Evolutionary conservation across 2,888 invertebrate species (phyloP).

Genomic region (Leptodirus hochenwartii): DNA sequence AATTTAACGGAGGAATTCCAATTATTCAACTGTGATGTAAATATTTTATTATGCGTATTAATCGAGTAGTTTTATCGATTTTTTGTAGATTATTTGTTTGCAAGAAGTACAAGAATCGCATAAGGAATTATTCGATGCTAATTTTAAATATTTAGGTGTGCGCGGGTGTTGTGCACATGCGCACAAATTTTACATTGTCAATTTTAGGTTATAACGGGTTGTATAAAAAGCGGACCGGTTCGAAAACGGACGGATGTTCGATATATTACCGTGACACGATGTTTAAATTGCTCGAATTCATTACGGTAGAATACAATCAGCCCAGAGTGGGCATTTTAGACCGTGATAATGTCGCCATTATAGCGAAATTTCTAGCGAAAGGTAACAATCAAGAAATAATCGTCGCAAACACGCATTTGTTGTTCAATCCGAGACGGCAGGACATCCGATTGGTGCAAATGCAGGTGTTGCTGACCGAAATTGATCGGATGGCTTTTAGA

Average conservation of each 20-base stretch:
- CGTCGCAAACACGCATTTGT: conserved; percentile 83
- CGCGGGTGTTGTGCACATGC: not conserved
- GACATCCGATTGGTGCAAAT: conserved; percentile 84
- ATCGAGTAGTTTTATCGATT: conserved; percentile 1
- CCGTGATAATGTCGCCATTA: conserved; percentile 74
- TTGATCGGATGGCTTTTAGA: conserved; percentile 55
- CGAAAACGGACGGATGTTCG: conserved; percentile 76
- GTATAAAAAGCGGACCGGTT: conserved; percentile 70
- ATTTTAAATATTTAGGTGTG: conserved; percentile 32
- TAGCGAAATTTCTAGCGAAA: conserved; percentile 51
- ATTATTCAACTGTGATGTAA: conserved; percentile 39
- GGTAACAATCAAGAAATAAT: conserved; percentile 36
- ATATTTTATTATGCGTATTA: conserved; percentile 13
- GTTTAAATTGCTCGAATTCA: conserved; percentile 45
- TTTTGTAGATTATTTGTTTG: conserved; percentile 56
- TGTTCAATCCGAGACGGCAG: conserved; percentile 78
- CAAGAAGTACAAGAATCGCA: conserved; percentile 85
- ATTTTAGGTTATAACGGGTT: conserved; percentile 49
- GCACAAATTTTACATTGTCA: conserved; percentile 6
- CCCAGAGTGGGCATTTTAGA: conserved; percentile 46
- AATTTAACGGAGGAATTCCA: conserved; percentile 38
- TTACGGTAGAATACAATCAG: conserved; percentile 51
- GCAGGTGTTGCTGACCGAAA: conserved; percentile 63
- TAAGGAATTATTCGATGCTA: conserved; percentile 24
- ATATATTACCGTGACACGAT: conserved; percentile 55